phyloP scores from a whole-genome alignment of 2,797 vertebrate species.

The Crax fasciolata region DNA sequence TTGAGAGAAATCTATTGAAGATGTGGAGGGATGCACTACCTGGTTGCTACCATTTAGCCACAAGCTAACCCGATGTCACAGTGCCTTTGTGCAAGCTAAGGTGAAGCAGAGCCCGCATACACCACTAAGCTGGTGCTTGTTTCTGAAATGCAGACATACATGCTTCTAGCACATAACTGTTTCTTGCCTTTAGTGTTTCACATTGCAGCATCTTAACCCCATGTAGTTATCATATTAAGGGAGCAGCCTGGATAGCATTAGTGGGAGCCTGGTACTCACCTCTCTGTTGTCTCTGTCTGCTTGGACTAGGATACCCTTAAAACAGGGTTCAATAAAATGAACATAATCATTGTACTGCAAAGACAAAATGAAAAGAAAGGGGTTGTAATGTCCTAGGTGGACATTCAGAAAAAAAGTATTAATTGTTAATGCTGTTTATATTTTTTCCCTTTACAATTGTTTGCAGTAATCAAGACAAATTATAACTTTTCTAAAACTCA shows the following conservation, averaged over 20 bases:
- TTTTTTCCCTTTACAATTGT: background rate
- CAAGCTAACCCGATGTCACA: background rate
- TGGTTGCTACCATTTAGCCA: background rate
- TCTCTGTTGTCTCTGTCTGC: conserved; percentile 96
- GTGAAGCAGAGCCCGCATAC: background rate
- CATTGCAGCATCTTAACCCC: background rate
- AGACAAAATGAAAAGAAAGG: background rate
- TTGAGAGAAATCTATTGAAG: background rate
- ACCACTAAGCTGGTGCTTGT: background rate
- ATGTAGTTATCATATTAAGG: accelerated
- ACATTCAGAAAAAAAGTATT: background rate
- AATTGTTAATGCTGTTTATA: background rate
- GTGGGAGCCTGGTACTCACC: conserved; percentile 82
- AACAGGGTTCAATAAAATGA: conserved; percentile 95
- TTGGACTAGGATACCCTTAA: conserved; percentile 95
- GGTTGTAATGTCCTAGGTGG: background rate
- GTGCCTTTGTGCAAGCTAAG: background rate
- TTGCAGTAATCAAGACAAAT: background rate
- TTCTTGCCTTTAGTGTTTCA: background rate
- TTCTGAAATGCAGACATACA: background rate
- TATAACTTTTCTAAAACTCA: background rate
- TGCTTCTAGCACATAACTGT: background rate
- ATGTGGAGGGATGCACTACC: background rate
- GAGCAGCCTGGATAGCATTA: background rate
- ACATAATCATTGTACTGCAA: conserved; percentile 95